Evolutionary conservation across 2,113 vertebrate genomes (phyloP).

Genomic region (Gymnogyps californianus): DNA sequence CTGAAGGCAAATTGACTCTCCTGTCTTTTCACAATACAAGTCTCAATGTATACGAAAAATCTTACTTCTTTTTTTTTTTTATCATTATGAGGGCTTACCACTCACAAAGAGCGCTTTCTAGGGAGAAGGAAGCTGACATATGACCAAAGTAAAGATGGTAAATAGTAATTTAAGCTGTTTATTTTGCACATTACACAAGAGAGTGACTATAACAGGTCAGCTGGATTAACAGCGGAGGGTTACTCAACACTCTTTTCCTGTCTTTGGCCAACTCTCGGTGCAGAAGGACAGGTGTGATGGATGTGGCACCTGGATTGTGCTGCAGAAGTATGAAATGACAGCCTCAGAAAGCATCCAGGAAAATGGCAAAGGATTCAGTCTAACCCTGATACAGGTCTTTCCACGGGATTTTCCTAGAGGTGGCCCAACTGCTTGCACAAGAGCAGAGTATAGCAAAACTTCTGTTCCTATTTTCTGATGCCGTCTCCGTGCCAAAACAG

Average conservation of each 20-base stretch:
- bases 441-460: not conserved
- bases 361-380: not conserved
- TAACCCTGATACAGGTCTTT: not conserved
- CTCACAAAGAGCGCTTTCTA: not conserved
- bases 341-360: not conserved
- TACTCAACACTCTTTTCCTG: not conserved
- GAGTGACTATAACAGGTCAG: not conserved
- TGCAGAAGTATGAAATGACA: not conserved
- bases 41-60: not conserved
- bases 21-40: not conserved
- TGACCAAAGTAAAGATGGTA: not conserved
- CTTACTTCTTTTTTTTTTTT: not conserved
- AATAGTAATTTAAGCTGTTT: not conserved
- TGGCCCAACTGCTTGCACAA: not conserved
- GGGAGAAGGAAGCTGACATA: not conserved
- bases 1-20: slow-evolving; percentile 24
- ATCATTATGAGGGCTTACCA: not conserved
- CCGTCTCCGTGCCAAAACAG: not conserved
- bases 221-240: not conserved
- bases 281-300: not conserved
- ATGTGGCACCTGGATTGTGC: not conserved
- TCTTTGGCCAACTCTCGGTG: not conserved
- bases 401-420: not conserved
- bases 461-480: not conserved
- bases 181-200: not conserved